Evolutionary conservation across 2,888 invertebrate species (phyloP), one percentile per base, ranked within the genome.

Genomic region (Lochmaea capreae): DNA sequence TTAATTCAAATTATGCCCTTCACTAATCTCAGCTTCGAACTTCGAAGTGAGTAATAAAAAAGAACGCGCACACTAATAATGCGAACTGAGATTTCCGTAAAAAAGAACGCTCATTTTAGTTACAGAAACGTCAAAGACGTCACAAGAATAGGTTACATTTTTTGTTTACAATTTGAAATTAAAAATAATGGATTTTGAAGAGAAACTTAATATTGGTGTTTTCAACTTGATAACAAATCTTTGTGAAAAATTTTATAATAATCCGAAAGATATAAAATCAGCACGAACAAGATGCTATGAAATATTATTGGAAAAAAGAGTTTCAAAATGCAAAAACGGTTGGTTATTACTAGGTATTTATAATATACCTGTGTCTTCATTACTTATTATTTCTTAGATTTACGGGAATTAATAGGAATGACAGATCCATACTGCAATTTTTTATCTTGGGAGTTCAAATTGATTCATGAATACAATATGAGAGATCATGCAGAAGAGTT

Each of bases 371-470:
- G 22, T n/a, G 14, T 46, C 16, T 71, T 63, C 42, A 65, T 65
- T 58, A 43, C 42, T 33, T 58, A 58, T 62, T 62, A 16, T 42
- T 62, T 52, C 6, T 66, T 68, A 83, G 83, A 74, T 71, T 80
- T 79, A 62, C 73, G 67, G 57, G 79, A 83, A 54, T 73, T 83
- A 66, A 79, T 82, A 67, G 82, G 81, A 66, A 81, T 79, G n/a
- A 76, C 71, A n/a, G 84, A 86, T 73, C 83, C 85, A 46, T 76
- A 80, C 16, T 81, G 83, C 59, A 83, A 85, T 70, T 77, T 86
- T 62, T 72, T 84, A 59, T 82, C 84, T 6, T 87, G 86, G 86
- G 81, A 85, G 71, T 85, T 81, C 74, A 76, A 80, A n/a, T 79
- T 86, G 39, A 80, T 78, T 59, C 81, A 83, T 72, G 73, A 82